Evolutionary conservation across 2,888 invertebrate genomes (phyloP).

Genomic region (Synergus umbraculus): DNA sequence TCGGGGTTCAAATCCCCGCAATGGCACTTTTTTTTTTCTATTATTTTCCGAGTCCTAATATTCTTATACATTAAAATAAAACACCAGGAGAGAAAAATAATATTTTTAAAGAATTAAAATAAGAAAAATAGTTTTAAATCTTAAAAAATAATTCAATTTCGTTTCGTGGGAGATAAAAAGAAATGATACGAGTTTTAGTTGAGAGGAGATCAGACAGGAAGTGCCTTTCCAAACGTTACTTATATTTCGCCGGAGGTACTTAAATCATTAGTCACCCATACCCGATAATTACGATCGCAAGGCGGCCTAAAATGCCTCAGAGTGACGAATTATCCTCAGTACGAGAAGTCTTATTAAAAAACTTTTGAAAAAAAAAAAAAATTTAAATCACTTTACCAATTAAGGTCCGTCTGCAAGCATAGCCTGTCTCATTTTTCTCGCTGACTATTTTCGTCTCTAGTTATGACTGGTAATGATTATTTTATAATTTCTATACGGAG

Average conservation of each 20-base stretch:
- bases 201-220: not conserved
- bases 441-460: not conserved
- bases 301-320: constrained; percentile 1
- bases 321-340: constrained; percentile 27
- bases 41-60: not conserved
- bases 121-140: not conserved
- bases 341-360: not conserved
- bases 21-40: not conserved
- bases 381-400: constrained; percentile 9
- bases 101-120: not conserved
- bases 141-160: not conserved
- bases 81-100: not conserved
- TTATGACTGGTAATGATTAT: not conserved
- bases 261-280: constrained; percentile 35
- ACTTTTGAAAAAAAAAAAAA: not conserved
- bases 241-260: constrained; percentile 20
- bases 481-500: not conserved
- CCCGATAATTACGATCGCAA: constrained; percentile 28
- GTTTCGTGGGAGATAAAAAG: not conserved
- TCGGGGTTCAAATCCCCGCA: not conserved
- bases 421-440: not conserved
- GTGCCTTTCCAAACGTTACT: constrained; percentile 32
- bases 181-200: not conserved
- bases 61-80: not conserved
- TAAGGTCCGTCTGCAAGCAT: not conserved